Base-by-base conservation (phyloP, 2,888 invertebrate genomes). In the Noctua janthe region DNA sequence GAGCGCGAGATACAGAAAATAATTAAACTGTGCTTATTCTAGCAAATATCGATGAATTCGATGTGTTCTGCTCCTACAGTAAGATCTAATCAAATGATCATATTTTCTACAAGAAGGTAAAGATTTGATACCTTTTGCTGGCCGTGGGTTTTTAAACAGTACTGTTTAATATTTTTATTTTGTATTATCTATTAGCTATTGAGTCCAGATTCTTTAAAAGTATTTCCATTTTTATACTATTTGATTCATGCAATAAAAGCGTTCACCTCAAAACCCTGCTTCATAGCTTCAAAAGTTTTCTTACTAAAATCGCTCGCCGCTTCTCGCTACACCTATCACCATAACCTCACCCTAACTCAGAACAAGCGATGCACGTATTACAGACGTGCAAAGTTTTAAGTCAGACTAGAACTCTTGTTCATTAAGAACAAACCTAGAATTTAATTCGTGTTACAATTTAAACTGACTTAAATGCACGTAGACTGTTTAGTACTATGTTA, bases 301-400 rank as follows among this genome's bases (percentile, higher is more conserved):
- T 3, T 10, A 54, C 35, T 15, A 10, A 20, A 78, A 70, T n/a
- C 80, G 80, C 79, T 85, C 2, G 29, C n/a, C 74, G 59, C 77
- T 81, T 76, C 15, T 80, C 35, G 49, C 71, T 70, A 8, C 70
- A 35, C 77, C 70, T 59, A 5, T 80, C 69, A 83, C 74, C 39
- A 67, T 73, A 35, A 47, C 64, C 77, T 43, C 51, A 73, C 17
- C 74, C 78, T 88, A 56, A 78, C 70, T 76, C 81, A 89, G 84
- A 91, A 87, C 85, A 91, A 91, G 89, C 89, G 82, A 80, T 90
- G 88, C 91, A 91, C 91, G 90, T 92, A 90, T 89, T 80, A 83
- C 83, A 90, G 90, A 91, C 89, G 89, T 92, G 89, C 87, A 88
- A 92, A 89, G 91, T 91, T 90, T 92, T 64, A 90, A 92, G 87